A percentile compares a stretch with the other conserved stretches of the same genome.
These are phyloP conservation scores for Anagyrus pseudococci DNA, from an alignment of 2,888 invertebrate species.

Conservation along the genomic window DNA sequence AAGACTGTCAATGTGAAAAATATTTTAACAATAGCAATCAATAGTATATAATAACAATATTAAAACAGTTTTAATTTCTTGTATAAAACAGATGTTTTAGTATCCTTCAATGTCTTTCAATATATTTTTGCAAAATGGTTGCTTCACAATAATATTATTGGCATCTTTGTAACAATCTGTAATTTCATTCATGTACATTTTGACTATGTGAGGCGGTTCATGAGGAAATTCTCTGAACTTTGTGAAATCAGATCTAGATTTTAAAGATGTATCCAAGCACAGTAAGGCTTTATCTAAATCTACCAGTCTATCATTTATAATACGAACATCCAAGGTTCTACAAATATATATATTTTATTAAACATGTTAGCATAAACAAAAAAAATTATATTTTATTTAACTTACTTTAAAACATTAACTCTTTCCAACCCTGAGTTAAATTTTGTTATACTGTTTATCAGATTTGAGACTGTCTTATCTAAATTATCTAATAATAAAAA, in stretches of 20 bases:
- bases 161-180: constrained; percentile 49
- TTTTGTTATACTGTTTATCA: constrained; percentile 32
- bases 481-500: constrained; percentile 41
- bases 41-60: constrained; percentile 14
- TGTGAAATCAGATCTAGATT: constrained; percentile 49
- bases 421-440: constrained; percentile 37
- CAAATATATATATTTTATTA: too few species aligned
- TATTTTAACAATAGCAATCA: constrained; percentile 26
- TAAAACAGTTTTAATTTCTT: constrained; percentile 10
- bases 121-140: constrained; percentile 37
- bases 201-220: constrained; percentile 36
- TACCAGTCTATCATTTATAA: constrained; percentile 52
- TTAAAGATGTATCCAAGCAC: constrained; percentile 46
- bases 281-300: constrained; percentile 52
- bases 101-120: constrained; percentile 20
- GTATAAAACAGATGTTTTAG: not conserved
- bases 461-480: constrained; percentile 43
- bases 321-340: constrained; percentile 50
- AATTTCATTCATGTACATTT: constrained; percentile 45
- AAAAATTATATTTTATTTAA: not conserved
- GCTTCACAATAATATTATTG: constrained; percentile 41
- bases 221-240: constrained; percentile 40
- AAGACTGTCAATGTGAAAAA: constrained; percentile 22
- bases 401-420: constrained; percentile 41
- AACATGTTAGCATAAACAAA: not conserved